A percentile compares a stretch with the other conserved stretches of the same genome.
Evolutionary conservation across 2,113 vertebrate genomes (phyloP).

Genomic region (Balaeniceps rex): DNA sequence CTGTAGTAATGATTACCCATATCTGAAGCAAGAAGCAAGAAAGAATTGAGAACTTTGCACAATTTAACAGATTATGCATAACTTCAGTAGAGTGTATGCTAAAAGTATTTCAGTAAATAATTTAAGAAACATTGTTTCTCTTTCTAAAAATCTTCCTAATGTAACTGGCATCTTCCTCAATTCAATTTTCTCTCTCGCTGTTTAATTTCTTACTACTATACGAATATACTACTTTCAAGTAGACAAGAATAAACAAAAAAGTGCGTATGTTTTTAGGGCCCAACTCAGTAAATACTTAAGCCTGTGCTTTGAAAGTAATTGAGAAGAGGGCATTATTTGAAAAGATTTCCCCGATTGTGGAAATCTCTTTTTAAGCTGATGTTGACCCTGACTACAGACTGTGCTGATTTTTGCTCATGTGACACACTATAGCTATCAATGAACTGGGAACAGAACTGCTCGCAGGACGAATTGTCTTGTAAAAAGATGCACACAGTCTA

Average conservation of each 20-base stretch:
- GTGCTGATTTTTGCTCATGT: not conserved
- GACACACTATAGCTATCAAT: not conserved
- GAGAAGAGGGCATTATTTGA: not conserved
- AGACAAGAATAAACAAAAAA: not conserved
- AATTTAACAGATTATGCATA: not conserved
- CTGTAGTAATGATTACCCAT: not conserved
- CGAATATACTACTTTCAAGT: not conserved
- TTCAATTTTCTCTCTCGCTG: not conserved
- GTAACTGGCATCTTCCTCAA: not conserved
- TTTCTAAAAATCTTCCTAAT: not conserved
- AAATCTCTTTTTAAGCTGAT: not conserved
- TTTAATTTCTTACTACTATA: not conserved
- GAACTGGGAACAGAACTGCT: not conserved
- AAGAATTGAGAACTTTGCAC: not conserved
- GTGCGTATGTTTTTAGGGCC: not conserved
- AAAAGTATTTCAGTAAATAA: not conserved
- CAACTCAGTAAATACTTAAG: not conserved
- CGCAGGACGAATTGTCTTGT: not conserved
- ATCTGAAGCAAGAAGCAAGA: not conserved
- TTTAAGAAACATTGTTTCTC: not conserved
- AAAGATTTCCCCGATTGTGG: not conserved
- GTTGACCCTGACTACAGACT: not conserved
- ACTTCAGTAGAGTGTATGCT: not conserved
- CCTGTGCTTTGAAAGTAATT: not conserved
- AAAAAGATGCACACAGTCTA: not conserved